Percentiles rank a stretch among this genome's conserved stretches.
These are phyloP conservation scores for Schizaphis graminum DNA, from an alignment of 2,888 invertebrate genomes.

Conservation along the genomic window DNA sequence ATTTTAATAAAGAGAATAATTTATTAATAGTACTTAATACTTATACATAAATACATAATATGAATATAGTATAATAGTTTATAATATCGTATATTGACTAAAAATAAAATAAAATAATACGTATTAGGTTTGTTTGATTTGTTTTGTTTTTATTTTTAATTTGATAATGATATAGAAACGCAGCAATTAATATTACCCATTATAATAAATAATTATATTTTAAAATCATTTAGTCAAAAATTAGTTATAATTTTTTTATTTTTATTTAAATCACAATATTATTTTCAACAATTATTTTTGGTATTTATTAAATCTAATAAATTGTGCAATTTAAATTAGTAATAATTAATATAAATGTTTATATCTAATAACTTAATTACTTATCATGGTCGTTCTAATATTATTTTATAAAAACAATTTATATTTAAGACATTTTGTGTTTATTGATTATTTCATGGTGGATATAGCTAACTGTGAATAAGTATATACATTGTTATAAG, in stretches of 20 bases:
- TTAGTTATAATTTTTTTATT: background rate
- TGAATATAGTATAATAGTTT: too few species aligned
- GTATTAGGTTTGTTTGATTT: background rate
- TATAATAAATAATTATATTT: background rate
- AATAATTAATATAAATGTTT: background rate
- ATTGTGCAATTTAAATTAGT: background rate
- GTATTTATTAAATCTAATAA: background rate
- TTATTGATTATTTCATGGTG: background rate
- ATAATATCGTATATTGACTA: background rate
- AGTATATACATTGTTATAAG: background rate
- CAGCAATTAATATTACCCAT: background rate
- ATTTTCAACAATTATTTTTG: background rate
- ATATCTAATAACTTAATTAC: background rate
- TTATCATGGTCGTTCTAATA: background rate
- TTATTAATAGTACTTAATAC: slow-evolving; percentile 1
- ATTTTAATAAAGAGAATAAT: background rate
- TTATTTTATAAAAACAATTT: background rate
- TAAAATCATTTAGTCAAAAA: background rate
- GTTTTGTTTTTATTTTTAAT: background rate
- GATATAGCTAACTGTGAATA: background rate
- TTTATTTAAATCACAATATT: background rate
- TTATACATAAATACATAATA: background rate
- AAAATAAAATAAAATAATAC: background rate
- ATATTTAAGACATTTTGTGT: background rate
- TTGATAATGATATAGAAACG: background rate